Conservation (phyloP, 2,888 invertebrate genomes). For the Callyntrura sp. region DNA sequence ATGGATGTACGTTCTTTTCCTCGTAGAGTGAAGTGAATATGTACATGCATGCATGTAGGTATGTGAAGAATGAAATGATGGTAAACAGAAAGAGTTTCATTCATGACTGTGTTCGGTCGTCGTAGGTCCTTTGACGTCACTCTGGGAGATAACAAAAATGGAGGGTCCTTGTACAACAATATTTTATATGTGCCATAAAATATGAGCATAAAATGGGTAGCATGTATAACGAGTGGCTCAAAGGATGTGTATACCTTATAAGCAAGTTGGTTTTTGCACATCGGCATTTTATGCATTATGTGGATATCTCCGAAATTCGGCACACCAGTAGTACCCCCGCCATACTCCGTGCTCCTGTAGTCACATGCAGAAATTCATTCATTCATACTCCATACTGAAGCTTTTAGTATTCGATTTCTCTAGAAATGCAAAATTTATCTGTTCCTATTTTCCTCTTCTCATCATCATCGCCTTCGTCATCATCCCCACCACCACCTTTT, state of each 20-base stretch:
- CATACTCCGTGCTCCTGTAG: no score
- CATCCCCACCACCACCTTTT: background rate
- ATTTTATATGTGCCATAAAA: conserved; percentile 63
- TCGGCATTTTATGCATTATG: background rate
- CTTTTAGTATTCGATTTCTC: background rate
- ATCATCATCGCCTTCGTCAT: conserved; percentile 27
- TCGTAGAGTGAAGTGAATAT: conserved; percentile 24
- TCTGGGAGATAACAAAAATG: conserved; percentile 46
- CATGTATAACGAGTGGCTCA: background rate
- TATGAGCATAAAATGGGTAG: conserved; percentile 36
- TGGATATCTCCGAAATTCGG: conserved; percentile 2
- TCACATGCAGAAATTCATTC: background rate
- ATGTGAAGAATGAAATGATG: conserved; percentile 37
- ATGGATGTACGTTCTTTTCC: no score
- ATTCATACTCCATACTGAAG: no score
- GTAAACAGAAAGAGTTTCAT: conserved; percentile 59
- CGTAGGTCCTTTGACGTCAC: conserved; percentile 64
- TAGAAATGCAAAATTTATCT: conserved; percentile 26
- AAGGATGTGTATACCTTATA: no score
- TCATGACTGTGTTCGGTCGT: conserved; percentile 52
- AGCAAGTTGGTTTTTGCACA: background rate
- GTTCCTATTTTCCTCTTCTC: conserved; percentile 1
- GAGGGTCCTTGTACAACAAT: conserved; percentile 61
- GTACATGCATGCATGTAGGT: background rate
- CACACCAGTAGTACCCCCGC: no score